Percentiles rank a stretch among this genome's conserved stretches.
Conservation (phyloP, 64 coral and sea anemone genomes). For the Actinia tenebrosa region DNA sequence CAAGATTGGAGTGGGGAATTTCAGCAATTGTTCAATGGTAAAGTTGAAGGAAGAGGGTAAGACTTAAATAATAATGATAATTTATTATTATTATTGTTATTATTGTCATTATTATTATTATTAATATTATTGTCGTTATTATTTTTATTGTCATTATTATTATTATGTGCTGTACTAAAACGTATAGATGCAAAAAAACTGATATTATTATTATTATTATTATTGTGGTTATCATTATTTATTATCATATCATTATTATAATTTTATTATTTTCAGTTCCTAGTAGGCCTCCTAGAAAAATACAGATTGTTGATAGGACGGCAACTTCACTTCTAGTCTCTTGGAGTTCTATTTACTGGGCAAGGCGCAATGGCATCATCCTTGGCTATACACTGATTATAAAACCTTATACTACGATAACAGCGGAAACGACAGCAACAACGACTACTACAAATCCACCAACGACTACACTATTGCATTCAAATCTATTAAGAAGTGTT, state of each 20-base stretch:
- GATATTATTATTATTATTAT: too few relatives aligned
- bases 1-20: neutral
- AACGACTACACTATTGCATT: neutral
- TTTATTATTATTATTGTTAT: too few relatives aligned
- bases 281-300: neutral
- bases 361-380: neutral
- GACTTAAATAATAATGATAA: neutral
- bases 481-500: neutral
- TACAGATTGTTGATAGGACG: neutral
- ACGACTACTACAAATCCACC: neutral
- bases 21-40: conserved; percentile 16
- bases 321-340: neutral
- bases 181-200: too few relatives aligned
- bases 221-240: neutral
- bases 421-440: neutral
- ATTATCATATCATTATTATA: neutral
- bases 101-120: too few relatives aligned
- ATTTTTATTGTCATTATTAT: too few relatives aligned
- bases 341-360: neutral
- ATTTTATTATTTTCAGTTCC: neutral
- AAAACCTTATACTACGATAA: neutral
- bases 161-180: too few relatives aligned
- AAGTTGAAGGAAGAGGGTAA: conserved; percentile 16
- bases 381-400: neutral
- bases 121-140: too few relatives aligned